phyloP scores from a whole-genome alignment of 2,113 vertebrate genomes.

The Phyllopteryx taeniolatus region DNA sequence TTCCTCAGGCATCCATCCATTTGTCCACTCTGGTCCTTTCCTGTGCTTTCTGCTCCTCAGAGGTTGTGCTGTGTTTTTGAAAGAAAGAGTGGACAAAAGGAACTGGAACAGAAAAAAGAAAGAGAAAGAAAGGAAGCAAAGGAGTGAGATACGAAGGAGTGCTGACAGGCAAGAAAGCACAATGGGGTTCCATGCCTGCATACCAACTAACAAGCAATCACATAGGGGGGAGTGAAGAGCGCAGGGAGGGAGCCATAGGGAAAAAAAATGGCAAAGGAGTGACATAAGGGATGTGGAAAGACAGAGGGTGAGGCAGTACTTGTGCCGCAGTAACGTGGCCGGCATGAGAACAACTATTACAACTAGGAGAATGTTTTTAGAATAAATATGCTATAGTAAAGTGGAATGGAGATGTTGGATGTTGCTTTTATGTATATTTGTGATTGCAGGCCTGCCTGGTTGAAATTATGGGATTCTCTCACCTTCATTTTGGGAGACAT shows the following conservation, averaged over 20 bases:
- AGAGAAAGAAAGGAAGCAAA: not conserved
- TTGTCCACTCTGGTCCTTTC: conserved; percentile 17
- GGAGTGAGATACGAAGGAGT: conserved; percentile 41
- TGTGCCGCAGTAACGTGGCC: conserved; percentile 20
- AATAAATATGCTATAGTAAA: not conserved
- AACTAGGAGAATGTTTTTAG: not conserved
- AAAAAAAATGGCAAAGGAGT: conserved; percentile 39
- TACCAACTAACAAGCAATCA: conserved; percentile 69
- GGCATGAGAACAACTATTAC: conserved; percentile 6
- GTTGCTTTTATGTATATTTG: not conserved
- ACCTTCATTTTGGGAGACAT: too few species aligned
- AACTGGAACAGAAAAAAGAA: conserved; percentile 23
- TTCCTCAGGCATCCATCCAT: conserved; percentile 23
- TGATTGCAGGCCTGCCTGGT: not conserved
- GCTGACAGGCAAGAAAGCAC: conserved; percentile 66
- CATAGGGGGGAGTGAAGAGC: conserved; percentile 33
- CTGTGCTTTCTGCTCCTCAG: conserved; percentile 15
- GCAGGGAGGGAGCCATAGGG: conserved; percentile 22
- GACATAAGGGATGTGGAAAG: conserved; percentile 31
- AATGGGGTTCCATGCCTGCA: conserved; percentile 61
- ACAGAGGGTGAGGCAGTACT: conserved; percentile 4
- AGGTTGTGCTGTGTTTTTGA: conserved; percentile 5
- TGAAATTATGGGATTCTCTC: fast-evolving
- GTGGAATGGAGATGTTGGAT: conserved; percentile 18
- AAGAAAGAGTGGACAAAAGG: conserved; percentile 28